phyloP scores from a whole-genome alignment of 2,113 vertebrate genomes.

The Ochotona princeps region DNA sequence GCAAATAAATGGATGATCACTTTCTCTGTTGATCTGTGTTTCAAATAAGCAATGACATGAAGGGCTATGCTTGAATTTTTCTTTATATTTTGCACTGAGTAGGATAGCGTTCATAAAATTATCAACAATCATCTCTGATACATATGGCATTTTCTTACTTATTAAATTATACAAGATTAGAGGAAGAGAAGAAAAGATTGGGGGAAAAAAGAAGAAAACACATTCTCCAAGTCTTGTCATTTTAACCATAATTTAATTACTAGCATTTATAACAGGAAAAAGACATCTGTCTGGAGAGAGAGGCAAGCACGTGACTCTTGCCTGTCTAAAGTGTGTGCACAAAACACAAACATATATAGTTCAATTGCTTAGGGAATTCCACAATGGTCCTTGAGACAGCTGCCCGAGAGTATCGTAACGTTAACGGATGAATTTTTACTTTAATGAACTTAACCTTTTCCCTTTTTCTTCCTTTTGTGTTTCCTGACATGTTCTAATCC shows the following conservation, averaged over 20 bases:
- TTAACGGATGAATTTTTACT: background rate
- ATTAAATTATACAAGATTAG: background rate
- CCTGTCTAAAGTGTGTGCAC: background rate
- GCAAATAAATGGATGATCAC: too few species aligned
- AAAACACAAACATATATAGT: background rate
- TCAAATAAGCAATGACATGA: too few species aligned
- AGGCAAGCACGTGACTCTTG: background rate
- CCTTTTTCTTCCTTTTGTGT: background rate
- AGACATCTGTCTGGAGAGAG: background rate
- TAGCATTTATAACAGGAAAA: background rate
- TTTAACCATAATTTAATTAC: background rate
- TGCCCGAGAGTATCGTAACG: slow-evolving; percentile 8
- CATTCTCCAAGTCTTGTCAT: background rate
- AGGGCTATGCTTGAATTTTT: background rate
- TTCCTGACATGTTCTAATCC: background rate
- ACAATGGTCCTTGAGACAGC: background rate
- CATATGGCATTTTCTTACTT: background rate
- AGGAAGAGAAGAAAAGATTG: background rate
- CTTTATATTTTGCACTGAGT: background rate
- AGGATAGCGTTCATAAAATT: background rate
- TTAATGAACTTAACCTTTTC: slow-evolving; percentile 24
- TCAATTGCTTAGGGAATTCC: background rate
- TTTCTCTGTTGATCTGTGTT: too few species aligned
- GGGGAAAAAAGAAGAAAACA: background rate
- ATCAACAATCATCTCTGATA: background rate